These are phyloP conservation scores for Trogon melanurus DNA, from an alignment of 2,113 vertebrate species.

Conservation along the genomic window DNA sequence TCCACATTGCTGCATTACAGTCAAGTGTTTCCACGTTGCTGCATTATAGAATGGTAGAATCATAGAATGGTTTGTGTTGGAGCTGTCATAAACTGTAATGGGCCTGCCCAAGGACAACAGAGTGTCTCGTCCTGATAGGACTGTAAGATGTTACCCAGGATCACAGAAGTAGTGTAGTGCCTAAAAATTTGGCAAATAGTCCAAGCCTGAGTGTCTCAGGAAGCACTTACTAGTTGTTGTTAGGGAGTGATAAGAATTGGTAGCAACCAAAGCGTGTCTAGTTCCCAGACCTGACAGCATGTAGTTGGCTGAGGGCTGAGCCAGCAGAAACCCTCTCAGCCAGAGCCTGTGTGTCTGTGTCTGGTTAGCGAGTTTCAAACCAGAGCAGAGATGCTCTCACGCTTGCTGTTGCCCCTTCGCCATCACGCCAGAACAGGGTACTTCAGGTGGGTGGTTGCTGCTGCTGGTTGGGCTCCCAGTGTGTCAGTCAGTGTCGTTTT, in stretches of 20 bases:
- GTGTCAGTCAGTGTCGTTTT: not conserved
- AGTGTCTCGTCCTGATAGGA: fast-evolving
- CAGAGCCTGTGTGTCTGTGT: fast-evolving
- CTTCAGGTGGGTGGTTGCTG: not conserved
- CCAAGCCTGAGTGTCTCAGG: not conserved
- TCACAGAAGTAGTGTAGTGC: not conserved
- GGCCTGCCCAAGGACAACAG: not conserved
- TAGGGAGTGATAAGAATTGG: not conserved
- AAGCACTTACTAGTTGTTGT: not conserved
- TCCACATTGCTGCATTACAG: too few relatives aligned
- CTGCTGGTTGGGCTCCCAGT: not conserved
- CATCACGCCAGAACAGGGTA: fast-evolving
- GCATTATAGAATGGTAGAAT: not conserved
- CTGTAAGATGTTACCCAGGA: not conserved
- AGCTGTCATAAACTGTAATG: not conserved
- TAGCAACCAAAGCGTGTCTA: fast-evolving
- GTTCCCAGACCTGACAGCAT: not conserved
- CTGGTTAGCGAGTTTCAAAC: not conserved
- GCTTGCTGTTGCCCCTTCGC: not conserved
- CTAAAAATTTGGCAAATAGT: not conserved
- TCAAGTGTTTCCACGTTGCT: too few relatives aligned
- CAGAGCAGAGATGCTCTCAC: not conserved
- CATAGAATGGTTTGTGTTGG: too few relatives aligned
- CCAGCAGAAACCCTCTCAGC: not conserved
- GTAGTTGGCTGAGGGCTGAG: not conserved